Evolutionary conservation across 1,140 invertebrate genomes (phyloP), one percentile per base, ranked within the genome.

Genomic region (Lasioglossum baleicum): DNA sequence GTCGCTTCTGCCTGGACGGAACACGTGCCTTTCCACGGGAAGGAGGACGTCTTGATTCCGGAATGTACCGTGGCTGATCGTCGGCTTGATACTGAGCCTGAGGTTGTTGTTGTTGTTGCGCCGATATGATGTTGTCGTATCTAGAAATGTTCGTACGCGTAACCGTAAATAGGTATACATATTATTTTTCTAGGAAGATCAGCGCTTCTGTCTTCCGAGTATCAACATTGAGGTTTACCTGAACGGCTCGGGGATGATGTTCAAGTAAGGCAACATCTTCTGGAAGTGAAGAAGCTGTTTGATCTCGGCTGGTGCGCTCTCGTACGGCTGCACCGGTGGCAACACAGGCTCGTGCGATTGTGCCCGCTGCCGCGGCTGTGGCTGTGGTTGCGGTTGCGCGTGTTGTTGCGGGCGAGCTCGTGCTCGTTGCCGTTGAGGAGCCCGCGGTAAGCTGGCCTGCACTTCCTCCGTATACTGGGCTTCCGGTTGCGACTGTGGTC

Each of bases 271-370:
- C 69, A 92, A 90, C 75, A 92, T 90, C 7, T 89, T 83, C 71
- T 92, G 91, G 68, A 89, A 92, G n/a, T 91, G 86, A 15, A 93
- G 86, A 48, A 93, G 64, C 53, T 93, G 90, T 60, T 90, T 90
- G 26, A 93, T 93, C 63, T 90, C 86, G 0, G 89, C 74, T 0
- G 92, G 92, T 20, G 92, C 91, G 63, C 90, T 90, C 8, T 89
- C 82, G 20, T 87, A 89, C 42, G 87, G 74, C 63, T 85, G 88
- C 51, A 65, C 66, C 66, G 79, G 81, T 6, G 86, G 81, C 35
- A 84, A 88, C 61, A 89, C 84, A 75, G 92, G 90, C 76, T 60
- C 84, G 86, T 22, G 22, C 11, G 74, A 7, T 48, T 79, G 75
- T 7, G 70, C 3, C 5, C 3, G 31, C 31, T 4, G 31, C 4